Evolutionary conservation across 2,888 invertebrate species (phyloP), one percentile per base, ranked within the genome.

Genomic region (Plagiodera versicolora): DNA sequence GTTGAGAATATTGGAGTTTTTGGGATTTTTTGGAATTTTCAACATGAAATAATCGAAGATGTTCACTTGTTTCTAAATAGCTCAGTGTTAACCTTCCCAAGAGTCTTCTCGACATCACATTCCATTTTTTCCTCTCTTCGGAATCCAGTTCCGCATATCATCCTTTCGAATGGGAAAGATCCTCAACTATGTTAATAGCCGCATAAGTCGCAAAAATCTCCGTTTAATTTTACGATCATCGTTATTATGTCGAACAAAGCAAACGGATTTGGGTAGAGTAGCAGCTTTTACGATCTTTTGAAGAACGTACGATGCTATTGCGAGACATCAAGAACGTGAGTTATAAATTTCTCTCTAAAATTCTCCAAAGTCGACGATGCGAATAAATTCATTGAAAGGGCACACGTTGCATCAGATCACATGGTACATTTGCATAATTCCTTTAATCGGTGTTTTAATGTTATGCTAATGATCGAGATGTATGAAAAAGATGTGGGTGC

Each of bases 401-500:
- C 57, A 55, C 53, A 61, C 58, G 54, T 58, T 52, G 58, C 61
- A 64, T 19, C 14, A 64, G 60, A 58, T 58, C 61, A 61, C 64
- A 61, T 64, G 58, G 61, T 49, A 46, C 28, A 64, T 64, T 64
- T 56, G 55, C 59, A 64, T 64, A 61, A 61, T 64, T 58, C 58
- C 51, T 61, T 61, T 59, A 61, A 56, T 54, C 48, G 55, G 30
- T 32, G 56, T 20, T 50, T 14, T 18, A 44, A 35, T 30, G 53
- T 51, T 58, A 62, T 58, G 56, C 32, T 55, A 48, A 52, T 58
- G 46, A 58, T 58, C 53, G 47, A 39, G 46, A 54, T 48, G 44
- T 53, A 45, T 35, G 61, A 61, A 61, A 58, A 53, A 32, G 6
- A 32, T 32, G 9, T 2, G 10, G 11, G 11, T 32, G 2, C 10